These are phyloP conservation scores for Balanococcus diminutus DNA, from an alignment of 2,888 invertebrate species.

Conservation along the genomic window DNA sequence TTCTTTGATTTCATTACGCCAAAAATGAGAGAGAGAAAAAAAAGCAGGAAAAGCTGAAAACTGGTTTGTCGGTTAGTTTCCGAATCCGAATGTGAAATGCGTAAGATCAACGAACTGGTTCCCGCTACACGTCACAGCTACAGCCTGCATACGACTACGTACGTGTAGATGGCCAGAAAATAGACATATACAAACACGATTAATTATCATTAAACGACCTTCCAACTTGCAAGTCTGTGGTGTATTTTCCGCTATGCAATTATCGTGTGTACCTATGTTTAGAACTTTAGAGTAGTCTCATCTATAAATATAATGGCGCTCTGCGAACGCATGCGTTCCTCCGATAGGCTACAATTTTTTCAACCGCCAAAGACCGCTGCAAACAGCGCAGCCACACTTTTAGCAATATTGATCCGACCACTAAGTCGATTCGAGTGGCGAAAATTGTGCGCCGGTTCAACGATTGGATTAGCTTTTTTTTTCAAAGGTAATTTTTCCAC, in stretches of 20 bases:
- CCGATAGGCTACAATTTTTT: not conserved
- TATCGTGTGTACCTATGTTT: not conserved
- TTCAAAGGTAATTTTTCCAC: not conserved
- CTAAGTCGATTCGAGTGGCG: not conserved
- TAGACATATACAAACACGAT: conserved; percentile 39
- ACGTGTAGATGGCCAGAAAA: not conserved
- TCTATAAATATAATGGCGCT: conserved; percentile 18
- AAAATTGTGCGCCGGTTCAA: not conserved
- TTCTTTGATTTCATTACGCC: conserved; percentile 43
- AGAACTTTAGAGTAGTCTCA: not conserved
- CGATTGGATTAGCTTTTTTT: not conserved
- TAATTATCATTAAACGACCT: conserved; percentile 41
- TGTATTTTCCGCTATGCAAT: conserved; percentile 38
- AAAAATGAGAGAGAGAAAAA: conserved; percentile 19
- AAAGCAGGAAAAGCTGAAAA: conserved; percentile 22
- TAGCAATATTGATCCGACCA: not conserved
- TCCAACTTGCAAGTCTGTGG: not conserved
- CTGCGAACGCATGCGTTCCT: conserved; percentile 5
- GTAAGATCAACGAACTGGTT: conserved; percentile 39
- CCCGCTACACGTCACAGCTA: too few species aligned
- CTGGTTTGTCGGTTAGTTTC: conserved; percentile 26
- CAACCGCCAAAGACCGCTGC: not conserved
- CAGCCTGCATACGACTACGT: too few species aligned
- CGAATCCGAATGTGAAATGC: conserved; percentile 10
- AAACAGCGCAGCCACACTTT: conserved; percentile 12